A percentile compares a stretch with the other conserved stretches of the same genome.
Evolutionary conservation across 2,888 invertebrate genomes (phyloP).

Genomic region (Autographa pulchrina): DNA sequence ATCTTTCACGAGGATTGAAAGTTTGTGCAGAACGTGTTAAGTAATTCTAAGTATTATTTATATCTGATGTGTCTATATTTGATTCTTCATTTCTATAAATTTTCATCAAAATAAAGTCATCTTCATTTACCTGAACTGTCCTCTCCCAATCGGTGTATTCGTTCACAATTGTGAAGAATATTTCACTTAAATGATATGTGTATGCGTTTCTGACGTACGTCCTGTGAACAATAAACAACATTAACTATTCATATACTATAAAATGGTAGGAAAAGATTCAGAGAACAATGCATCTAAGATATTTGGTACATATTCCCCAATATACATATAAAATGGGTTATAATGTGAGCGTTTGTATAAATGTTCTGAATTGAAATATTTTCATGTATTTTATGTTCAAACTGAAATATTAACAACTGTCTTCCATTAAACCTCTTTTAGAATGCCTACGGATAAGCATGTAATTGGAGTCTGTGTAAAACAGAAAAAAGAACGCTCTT

Average conservation of each 20-base stretch:
- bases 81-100: neutral
- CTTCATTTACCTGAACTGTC: slow-evolving; percentile 90
- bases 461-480: slow-evolving; percentile 51
- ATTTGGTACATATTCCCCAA: too few species aligned
- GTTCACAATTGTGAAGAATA: slow-evolving; percentile 98
- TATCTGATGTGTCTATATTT: neutral
- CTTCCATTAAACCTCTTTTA: slow-evolving; percentile 30
- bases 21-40: neutral
- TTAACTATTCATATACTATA: slow-evolving; percentile 1
- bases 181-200: slow-evolving; percentile 98
- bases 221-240: slow-evolving; percentile 78
- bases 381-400: neutral
- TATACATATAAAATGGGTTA: too few species aligned
- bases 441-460: slow-evolving; percentile 32
- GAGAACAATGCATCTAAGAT: too few species aligned
- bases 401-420: slow-evolving; percentile 2
- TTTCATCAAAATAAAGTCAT: slow-evolving; percentile 13
- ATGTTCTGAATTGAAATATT: too few species aligned
- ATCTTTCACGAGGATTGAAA: slow-evolving; percentile 14
- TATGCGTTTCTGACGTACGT: slow-evolving; percentile 98
- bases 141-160: slow-evolving; percentile 99
- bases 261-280: too few species aligned
- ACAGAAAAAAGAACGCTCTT: slow-evolving; percentile 25
- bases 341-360: too few species aligned
- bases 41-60: neutral